Conservation (phyloP, 2,797 vertebrate genomes). For the Urocyon cinereoargenteus region DNA sequence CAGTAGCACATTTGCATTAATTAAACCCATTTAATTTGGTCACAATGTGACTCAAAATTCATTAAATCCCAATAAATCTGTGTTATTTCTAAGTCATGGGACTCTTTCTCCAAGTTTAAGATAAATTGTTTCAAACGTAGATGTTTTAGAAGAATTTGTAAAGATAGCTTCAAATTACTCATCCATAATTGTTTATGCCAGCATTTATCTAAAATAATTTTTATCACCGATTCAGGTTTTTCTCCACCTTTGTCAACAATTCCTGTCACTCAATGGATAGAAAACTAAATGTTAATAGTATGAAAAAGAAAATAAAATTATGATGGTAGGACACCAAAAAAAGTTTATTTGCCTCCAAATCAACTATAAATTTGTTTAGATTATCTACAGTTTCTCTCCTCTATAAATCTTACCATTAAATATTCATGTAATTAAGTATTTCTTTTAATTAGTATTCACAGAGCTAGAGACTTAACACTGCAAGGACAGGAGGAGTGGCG, state of each 20-base stretch:
- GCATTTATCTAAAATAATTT: conserved; percentile 42
- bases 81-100: background rate
- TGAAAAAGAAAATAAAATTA: background rate
- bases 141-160: background rate
- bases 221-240: background rate
- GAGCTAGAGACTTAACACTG: background rate
- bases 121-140: conserved; percentile 6
- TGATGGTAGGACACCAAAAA: background rate
- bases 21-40: conserved; percentile 29
- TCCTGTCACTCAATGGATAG: background rate
- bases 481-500: background rate
- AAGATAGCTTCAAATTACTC: conserved; percentile 38
- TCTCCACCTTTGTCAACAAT: background rate
- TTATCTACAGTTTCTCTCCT: conserved; percentile 1
- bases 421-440: background rate
- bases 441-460: background rate
- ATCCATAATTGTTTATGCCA: background rate
- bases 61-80: background rate
- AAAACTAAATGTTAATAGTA: conserved; percentile 6
- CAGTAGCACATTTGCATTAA: background rate
- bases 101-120: background rate
- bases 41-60: background rate
- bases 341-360: background rate
- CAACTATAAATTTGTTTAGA: background rate
- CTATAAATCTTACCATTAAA: background rate